Base-by-base conservation (phyloP, 2,797 vertebrate genomes). In the Danio jaintianensis region DNA sequence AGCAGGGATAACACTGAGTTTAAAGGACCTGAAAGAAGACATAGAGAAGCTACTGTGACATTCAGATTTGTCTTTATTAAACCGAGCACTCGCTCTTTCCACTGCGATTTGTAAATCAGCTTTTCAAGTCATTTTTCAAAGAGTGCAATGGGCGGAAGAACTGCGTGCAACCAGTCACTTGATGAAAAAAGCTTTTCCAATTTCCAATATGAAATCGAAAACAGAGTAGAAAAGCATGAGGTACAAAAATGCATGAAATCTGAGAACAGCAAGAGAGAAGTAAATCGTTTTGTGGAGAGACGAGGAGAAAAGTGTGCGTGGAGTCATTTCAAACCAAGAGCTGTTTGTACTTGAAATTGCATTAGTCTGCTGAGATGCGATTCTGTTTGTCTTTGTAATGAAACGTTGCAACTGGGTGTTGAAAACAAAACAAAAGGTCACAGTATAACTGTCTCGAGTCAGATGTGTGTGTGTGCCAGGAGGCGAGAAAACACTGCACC, bases 301-400 rank as follows among this genome's bases (percentile, higher is more conserved):
- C 20, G 13, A 11, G 13, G 20, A 78, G 55, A 78, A 59, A 61
- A 22, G 36, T 66, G 59, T 68, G 42, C 55, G 15, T 18, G n/a
- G 29, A 36, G 42, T 38, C 18, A 48, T 78, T 78, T 68, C 53
- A 58, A 38, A 18, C 10, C 38, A 29, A 55, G 62, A 61, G 55
- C 22, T 50, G 29, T 70, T 58, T 69, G 76, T 42, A 50, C 66
- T 69, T 22, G 63, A 78, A 52, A 78, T 68, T 79, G 66, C 45
- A 52, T 52, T 78, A 69, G 45, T 62, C 56, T 70, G 56, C 36
- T 22, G 55, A 61, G 56, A 61, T 22, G 29, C 2, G 15, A n/a
- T 70, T 70, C 29, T 69, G 76, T 79, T 79, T 50, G 45, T 47
- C 55, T 68, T 16, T 61, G 55, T 48, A 69, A 78, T 78, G 55